Evolutionary conservation across 35 echinoderm and acorn worm genomes (phyloP).

Genomic region (Nesometra sesokonis): DNA sequence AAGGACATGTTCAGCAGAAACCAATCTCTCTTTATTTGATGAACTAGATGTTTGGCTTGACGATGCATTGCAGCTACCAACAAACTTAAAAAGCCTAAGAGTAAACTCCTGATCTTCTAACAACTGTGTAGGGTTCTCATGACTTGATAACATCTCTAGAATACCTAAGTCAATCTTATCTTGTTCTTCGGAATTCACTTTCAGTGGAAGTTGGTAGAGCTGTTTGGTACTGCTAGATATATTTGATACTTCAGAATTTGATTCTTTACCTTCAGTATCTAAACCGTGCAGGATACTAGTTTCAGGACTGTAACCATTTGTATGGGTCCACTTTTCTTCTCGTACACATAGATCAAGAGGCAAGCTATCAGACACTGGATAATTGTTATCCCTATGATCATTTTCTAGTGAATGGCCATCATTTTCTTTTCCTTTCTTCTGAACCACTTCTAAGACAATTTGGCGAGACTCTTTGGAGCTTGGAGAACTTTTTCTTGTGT

Average conservation of each 20-base stretch:
- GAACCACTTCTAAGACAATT: background rate
- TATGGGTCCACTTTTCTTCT: background rate
- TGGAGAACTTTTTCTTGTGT: background rate
- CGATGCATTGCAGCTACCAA: background rate
- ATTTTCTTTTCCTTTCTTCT: background rate
- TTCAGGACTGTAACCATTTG: background rate
- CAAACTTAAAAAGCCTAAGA: background rate
- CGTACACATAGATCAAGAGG: background rate
- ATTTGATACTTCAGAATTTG: no score
- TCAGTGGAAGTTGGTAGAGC: background rate
- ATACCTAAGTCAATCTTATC: background rate
- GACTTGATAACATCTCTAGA: background rate
- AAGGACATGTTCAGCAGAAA: background rate
- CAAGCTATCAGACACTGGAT: background rate
- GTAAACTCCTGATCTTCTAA: background rate
- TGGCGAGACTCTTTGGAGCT: background rate
- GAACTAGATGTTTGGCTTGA: background rate
- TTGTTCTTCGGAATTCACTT: background rate
- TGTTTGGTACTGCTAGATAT: background rate
- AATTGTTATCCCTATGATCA: background rate
- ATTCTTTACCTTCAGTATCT: no score
- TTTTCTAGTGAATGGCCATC: background rate
- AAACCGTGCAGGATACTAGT: background rate
- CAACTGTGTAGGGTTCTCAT: background rate
- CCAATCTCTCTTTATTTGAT: background rate